Percentiles rank a stretch among this genome's conserved stretches.
These are phyloP conservation scores for Nemotelus pantherinus DNA, from an alignment of 2,888 invertebrate genomes.

Conservation along the genomic window DNA sequence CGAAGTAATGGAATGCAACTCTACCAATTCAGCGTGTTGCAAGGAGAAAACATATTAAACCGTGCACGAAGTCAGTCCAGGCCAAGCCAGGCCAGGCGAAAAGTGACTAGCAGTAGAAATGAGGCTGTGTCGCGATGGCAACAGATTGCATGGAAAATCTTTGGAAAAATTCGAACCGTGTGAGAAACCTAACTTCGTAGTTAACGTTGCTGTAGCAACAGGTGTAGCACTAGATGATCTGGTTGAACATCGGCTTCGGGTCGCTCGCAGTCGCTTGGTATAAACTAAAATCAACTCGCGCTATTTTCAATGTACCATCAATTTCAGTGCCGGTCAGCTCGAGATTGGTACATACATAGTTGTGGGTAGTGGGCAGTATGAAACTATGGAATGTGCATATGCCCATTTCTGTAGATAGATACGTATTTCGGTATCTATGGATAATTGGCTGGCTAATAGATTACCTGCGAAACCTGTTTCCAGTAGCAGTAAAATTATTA, in stretches of 20 bases:
- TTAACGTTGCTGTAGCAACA: background rate
- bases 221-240: constrained; percentile 20
- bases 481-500: background rate
- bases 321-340: background rate
- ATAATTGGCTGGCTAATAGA: background rate
- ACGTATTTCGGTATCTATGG: constrained; percentile 7
- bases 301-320: constrained; percentile 32
- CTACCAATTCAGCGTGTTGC: constrained; percentile 24
- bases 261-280: constrained; percentile 18
- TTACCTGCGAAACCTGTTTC: constrained; percentile 28
- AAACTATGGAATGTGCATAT: no score
- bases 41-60: constrained; percentile 5
- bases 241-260: constrained; percentile 32
- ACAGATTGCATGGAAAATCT: background rate
- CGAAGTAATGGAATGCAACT: constrained; percentile 20
- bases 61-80: background rate
- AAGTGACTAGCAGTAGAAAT: constrained; percentile 18
- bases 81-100: background rate
- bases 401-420: no score
- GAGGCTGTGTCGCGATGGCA: constrained; percentile 9
- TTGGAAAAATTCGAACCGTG: constrained; percentile 24
- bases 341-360: background rate
- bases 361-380: background rate
- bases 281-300: constrained; percentile 23
- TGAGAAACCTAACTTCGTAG: constrained; percentile 15